These are phyloP conservation scores for Leptoteleia sp. DNA, from an alignment of 1,140 invertebrate genomes.

Conservation along the genomic window DNA sequence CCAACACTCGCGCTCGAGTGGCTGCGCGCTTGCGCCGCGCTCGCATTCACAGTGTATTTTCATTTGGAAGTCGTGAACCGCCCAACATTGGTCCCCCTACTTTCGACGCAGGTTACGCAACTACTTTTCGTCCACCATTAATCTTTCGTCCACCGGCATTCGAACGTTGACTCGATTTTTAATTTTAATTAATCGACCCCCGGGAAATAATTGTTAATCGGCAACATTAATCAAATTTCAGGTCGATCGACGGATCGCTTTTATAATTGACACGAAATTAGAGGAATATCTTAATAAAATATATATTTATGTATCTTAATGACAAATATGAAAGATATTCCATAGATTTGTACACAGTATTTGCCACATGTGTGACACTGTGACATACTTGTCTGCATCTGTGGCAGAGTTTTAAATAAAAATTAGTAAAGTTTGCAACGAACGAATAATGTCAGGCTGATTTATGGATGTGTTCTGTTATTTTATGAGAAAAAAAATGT, in stretches of 20 bases:
- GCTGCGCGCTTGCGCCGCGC: slow-evolving; percentile 9
- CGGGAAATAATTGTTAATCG: slow-evolving; percentile 2
- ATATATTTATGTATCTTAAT: too few species aligned
- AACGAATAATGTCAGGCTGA: too few species aligned
- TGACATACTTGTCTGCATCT: too few species aligned
- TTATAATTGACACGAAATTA: slow-evolving; percentile 1
- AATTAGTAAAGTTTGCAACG: too few species aligned
- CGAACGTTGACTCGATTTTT: not conserved
- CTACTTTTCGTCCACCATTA: slow-evolving; percentile 2
- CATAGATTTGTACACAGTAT: not conserved
- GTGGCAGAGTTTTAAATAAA: too few species aligned
- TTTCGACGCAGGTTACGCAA: slow-evolving; percentile 33
- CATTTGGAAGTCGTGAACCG: slow-evolving; percentile 17
- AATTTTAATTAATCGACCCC: slow-evolving; percentile 23
- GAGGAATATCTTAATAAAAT: not conserved
- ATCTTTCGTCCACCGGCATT: slow-evolving; percentile 20
- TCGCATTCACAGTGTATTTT: slow-evolving; percentile 29
- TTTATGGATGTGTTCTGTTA: too few species aligned
- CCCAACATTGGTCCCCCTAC: not conserved
- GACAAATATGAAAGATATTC: too few species aligned
- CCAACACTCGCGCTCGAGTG: slow-evolving; percentile 31
- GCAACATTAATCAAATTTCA: not conserved
- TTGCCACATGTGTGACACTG: too few species aligned
- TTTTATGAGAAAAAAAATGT: too few species aligned
- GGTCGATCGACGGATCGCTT: not conserved